Evolutionary conservation across 1,140 invertebrate genomes (phyloP), one percentile per base, ranked within the genome.

Genomic region (Drosophila melanica): DNA sequence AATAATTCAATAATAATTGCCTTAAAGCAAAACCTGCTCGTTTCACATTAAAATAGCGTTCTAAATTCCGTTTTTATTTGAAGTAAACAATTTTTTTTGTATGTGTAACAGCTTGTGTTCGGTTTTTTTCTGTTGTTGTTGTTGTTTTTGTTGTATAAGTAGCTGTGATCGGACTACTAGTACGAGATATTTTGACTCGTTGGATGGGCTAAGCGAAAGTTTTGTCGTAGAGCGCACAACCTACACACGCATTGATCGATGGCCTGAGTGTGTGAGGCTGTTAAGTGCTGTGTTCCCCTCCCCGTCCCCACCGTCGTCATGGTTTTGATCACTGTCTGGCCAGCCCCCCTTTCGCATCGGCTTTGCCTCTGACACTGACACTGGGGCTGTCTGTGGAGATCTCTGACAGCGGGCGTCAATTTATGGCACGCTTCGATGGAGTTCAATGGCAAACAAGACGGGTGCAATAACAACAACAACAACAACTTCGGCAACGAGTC

Each of bases 401-500:
- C 68, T 72, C 50, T 71, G 67, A 71, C 73, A 62, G 53, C 64
- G 64, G 67, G 79, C 77, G 84, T 87, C 85, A 89, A 89, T 89
- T 90, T 89, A 80, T 80, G 84, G 84, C 84, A 89, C 84, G 84
- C 84, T 89, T 78, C 84, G 80, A 89, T 80, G 63, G 75, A 89
- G 84, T 84, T 90, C 80, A 89, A 90, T 90, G 84, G 79, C 77
- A 86, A 84, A 67, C 58, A 37, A 42, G 58, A 54, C 45, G 12
- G 18, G 23, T 9, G 58, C 39, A 37, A 23, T 33, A 37, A 23
- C 35, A 37, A 48, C 27, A 12, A 20, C 55, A 35, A 20, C 45
- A 12, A 27, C 54, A 6, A 6, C 23, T n/a, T n/a, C n/a, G 4
- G 27, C 23, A 9, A 30, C 20, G 10, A 8, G 20, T 0, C 20